Evolutionary conservation across 92 coral and sea anemone species (phyloP).

Genomic region (Epizoanthus fatuus): DNA sequence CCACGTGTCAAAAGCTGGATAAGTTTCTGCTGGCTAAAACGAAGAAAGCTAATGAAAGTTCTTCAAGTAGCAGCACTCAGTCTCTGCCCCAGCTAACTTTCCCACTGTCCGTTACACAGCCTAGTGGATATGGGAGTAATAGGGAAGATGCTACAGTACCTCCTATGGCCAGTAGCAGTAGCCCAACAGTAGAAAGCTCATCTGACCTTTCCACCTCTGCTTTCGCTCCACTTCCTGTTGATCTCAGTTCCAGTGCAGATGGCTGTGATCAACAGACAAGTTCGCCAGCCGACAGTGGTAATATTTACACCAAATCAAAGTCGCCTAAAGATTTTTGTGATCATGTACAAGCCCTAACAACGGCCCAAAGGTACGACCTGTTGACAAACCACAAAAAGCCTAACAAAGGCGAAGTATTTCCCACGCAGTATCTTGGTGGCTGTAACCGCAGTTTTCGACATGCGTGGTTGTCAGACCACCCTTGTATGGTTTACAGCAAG

Average conservation of each 20-base stretch:
- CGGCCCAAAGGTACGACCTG: neutral
- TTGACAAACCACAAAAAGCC: too few relatives aligned
- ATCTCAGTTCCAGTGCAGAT: neutral
- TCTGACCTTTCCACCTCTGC: neutral
- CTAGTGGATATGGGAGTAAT: neutral
- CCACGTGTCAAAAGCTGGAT: neutral
- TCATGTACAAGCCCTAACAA: neutral
- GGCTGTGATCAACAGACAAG: neutral
- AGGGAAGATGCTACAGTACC: neutral
- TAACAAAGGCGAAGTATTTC: neutral
- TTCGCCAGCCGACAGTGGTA: too few relatives aligned
- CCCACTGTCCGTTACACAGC: neutral
- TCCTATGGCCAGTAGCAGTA: neutral
- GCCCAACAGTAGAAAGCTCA: too few relatives aligned
- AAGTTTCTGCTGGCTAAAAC: neutral
- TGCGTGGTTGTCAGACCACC: slow-evolving; percentile 40
- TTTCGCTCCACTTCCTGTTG: neutral
- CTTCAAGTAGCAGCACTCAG: neutral
- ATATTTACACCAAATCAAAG: neutral
- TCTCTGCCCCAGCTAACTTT: neutral
- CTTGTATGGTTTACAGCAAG: slow-evolving; percentile 36
- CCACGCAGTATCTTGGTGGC: neutral
- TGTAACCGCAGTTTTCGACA: neutral
- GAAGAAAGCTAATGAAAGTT: neutral
- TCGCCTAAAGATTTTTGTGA: neutral